Percentiles rank a stretch among this genome's conserved stretches.
Evolutionary conservation across 2,113 vertebrate species (phyloP).

Genomic region (Laterallus jamaicensis): DNA sequence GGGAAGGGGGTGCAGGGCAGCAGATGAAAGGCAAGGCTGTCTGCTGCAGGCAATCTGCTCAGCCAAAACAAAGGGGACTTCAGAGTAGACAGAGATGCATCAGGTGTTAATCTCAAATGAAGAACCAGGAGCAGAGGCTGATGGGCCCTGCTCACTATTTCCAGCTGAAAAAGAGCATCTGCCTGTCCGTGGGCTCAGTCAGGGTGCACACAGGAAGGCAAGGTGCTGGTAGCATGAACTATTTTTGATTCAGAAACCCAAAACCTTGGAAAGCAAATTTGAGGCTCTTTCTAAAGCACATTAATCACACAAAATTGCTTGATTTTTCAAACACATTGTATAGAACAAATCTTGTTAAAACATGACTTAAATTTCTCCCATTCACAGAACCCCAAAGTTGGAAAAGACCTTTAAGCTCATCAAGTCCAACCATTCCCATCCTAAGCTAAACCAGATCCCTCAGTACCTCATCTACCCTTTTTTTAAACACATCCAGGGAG

Average conservation of each 20-base stretch:
- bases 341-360: background rate
- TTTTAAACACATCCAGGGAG: too few relatives aligned
- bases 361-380: background rate
- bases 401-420: too few relatives aligned
- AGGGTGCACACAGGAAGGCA: background rate
- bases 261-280: background rate
- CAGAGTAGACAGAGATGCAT: constrained; percentile 66
- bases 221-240: background rate
- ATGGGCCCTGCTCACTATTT: background rate
- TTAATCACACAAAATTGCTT: background rate
- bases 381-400: background rate
- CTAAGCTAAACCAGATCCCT: too few relatives aligned
- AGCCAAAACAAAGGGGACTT: constrained; percentile 73
- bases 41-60: constrained; percentile 53
- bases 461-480: too few relatives aligned
- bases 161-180: background rate
- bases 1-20: too few relatives aligned
- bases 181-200: background rate
- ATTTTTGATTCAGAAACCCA: background rate
- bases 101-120: constrained; percentile 68
- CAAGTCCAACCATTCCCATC: too few relatives aligned
- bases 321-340: background rate
- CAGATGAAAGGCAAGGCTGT: constrained; percentile 69
- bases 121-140: background rate
- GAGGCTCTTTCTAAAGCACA: background rate